Evolutionary conservation across 2,113 vertebrate genomes (phyloP), one percentile per base, ranked within the genome.

Genomic region (Paradisaea rubra): DNA sequence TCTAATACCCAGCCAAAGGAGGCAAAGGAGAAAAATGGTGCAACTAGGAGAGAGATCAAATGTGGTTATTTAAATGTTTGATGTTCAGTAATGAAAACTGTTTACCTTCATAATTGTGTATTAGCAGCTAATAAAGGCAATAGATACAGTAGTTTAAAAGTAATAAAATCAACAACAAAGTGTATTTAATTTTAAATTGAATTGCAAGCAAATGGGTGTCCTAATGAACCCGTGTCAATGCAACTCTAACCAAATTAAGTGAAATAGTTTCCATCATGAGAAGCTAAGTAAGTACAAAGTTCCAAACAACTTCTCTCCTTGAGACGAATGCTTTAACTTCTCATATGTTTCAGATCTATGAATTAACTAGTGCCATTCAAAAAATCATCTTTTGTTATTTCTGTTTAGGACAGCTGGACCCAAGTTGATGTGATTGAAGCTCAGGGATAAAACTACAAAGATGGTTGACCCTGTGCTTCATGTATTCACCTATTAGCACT

Each of bases 141-240:
- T 95, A 97, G 97, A 98, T 98, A 98, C 97, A 97, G 97, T 98
- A 97, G 97, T 98, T 98, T 98, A 98, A 98, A 98, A 98, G 97
- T 97, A 98, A 98, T 98, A 97, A 96, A 97, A 98, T 97, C 94
- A 95, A 97, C 97, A 97, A 96, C 96, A 97, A 98, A 98, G 97
- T 98, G 97, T 98, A 97, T 98, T 98, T 98, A 98, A 98, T 98
- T 98, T 98, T 97, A 98, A 97, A 98, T 98, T 97, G 97, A 97
- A 98, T 98, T 97, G 96, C 97, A 90, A 90, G 97, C 63, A 97
- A 98, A 98, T 98, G 97, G 88, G 83, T 83, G 59, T 97, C 95
- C 97, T 98, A 98, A 98, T 98, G 97, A 98, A 96, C 94, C 95
- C 91, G 86, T 98, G 97, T 98, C 97, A 97, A 45, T 90, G 94